phyloP scores from a whole-genome alignment of 2,797 vertebrate species.

The Simalia tracyae region DNA sequence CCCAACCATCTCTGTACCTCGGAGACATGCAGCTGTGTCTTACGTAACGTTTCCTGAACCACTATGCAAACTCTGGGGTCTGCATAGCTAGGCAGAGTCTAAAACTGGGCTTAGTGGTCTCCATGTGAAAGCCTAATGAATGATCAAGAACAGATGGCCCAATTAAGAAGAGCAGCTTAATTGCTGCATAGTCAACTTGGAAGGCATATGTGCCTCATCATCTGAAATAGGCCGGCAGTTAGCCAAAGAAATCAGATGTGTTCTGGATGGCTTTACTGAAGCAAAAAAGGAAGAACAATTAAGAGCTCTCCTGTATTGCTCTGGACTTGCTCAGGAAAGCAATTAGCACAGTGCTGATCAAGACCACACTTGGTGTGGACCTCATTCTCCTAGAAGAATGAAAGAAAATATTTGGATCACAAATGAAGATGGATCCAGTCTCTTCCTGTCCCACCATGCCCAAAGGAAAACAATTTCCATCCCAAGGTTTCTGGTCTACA shows the following conservation, averaged over 20 bases:
- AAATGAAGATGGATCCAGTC: neutral
- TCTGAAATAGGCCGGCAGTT: neutral
- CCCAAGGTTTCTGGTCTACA: neutral
- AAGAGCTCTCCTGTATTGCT: neutral
- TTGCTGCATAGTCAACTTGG: constrained; percentile 3
- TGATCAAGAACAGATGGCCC: neutral
- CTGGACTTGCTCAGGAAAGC: neutral
- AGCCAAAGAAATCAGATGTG: neutral
- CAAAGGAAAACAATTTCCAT: neutral
- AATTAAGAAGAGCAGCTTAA: neutral
- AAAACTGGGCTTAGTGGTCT: neutral
- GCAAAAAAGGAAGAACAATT: neutral
- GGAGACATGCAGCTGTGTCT: neutral
- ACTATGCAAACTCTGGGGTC: neutral
- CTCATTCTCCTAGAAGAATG: neutral
- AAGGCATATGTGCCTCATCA: neutral
- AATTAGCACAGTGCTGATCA: neutral
- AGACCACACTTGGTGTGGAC: neutral
- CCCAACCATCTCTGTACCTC: neutral
- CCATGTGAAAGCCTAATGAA: neutral
- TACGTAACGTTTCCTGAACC: neutral
- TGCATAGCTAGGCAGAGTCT: neutral
- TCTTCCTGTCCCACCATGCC: neutral
- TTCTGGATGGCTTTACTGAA: neutral
- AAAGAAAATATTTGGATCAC: neutral